phyloP scores from a whole-genome alignment of 2,888 invertebrate species.

The Temnothorax rugatulus region DNA sequence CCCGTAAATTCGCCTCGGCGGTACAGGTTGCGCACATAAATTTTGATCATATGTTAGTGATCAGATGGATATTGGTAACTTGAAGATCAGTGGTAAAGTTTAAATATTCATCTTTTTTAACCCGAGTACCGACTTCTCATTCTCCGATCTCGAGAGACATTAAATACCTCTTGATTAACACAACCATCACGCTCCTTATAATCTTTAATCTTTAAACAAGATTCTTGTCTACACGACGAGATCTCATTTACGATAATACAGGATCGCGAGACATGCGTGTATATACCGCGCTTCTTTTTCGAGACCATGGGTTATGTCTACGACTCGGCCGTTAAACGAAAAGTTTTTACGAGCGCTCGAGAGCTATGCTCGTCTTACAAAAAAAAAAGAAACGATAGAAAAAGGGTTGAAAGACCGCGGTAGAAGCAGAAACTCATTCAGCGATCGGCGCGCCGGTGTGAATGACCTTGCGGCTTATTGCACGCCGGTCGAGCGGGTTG shows the following conservation, averaged over 20 bases:
- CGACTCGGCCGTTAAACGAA: slow-evolving; percentile 30
- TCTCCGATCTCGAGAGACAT: neutral
- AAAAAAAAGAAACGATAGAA: slow-evolving; percentile 49
- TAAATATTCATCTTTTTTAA: neutral
- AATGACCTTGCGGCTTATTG: slow-evolving; percentile 75
- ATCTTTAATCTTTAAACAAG: slow-evolving; percentile 41
- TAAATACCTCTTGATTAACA: slow-evolving; percentile 10
- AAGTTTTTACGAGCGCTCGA: slow-evolving; percentile 39
- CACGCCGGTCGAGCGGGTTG: slow-evolving; percentile 75
- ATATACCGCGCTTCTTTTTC: slow-evolving; percentile 9
- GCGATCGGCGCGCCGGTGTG: slow-evolving; percentile 68
- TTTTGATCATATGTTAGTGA: slow-evolving; percentile 25
- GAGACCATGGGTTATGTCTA: slow-evolving; percentile 20
- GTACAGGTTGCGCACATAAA: slow-evolving; percentile 33
- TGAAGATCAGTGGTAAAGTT: neutral
- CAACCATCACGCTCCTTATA: slow-evolving; percentile 16
- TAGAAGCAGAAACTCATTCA: slow-evolving; percentile 63
- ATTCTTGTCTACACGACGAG: slow-evolving; percentile 37
- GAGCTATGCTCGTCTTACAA: slow-evolving; percentile 27
- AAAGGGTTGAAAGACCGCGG: slow-evolving; percentile 21
- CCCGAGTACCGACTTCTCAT: neutral
- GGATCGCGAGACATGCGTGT: slow-evolving; percentile 21
- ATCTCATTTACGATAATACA: slow-evolving; percentile 44
- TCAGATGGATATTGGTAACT: slow-evolving; percentile 7
- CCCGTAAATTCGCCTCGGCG: slow-evolving; percentile 12